A percentile compares a stretch with the other conserved stretches of the same genome.
Conservation (phyloP, 2,797 vertebrate species). For the Rhinatrema bivittatum region DNA sequence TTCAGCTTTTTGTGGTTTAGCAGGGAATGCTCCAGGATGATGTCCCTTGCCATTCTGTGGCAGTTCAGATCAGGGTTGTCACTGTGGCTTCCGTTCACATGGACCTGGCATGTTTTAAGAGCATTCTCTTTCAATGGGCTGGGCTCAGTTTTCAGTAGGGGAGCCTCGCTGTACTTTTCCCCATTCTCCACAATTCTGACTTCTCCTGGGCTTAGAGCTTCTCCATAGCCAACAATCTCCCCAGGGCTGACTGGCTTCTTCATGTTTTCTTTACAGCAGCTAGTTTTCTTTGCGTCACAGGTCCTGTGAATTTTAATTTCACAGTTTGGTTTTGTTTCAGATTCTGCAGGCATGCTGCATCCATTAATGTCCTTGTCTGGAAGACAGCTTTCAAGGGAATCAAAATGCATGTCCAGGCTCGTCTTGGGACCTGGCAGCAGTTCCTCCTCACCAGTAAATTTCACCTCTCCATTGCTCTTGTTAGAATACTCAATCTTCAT, state of each 20-base stretch:
- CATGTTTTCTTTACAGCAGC: conserved; percentile 57
- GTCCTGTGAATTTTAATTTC: conserved; percentile 37
- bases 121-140: conserved; percentile 47
- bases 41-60: conserved; percentile 41
- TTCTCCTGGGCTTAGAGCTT: conserved; percentile 44
- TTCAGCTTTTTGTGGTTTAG: conserved; percentile 49
- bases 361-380: conserved; percentile 21
- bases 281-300: conserved; percentile 30
- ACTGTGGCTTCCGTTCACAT: conserved; percentile 47
- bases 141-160: conserved; percentile 37
- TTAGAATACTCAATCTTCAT: conserved; percentile 40
- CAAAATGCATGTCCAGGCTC: conserved; percentile 24
- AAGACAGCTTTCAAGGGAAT: conserved; percentile 5
- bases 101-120: conserved; percentile 51
- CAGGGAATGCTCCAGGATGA: conserved; percentile 40
- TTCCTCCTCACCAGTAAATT: conserved; percentile 20
- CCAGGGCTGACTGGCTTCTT: conserved; percentile 40
- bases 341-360: conserved; percentile 30
- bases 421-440: conserved; percentile 19
- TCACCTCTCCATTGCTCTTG: conserved; percentile 49
- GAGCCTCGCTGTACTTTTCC: conserved; percentile 37
- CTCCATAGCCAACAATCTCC: conserved; percentile 41
- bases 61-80: conserved; percentile 45
- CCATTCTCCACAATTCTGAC: conserved; percentile 50
- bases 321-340: conserved; percentile 36